These are phyloP conservation scores for Aphis gossypii DNA, from an alignment of 1,140 invertebrate genomes.

Conservation along the genomic window DNA sequence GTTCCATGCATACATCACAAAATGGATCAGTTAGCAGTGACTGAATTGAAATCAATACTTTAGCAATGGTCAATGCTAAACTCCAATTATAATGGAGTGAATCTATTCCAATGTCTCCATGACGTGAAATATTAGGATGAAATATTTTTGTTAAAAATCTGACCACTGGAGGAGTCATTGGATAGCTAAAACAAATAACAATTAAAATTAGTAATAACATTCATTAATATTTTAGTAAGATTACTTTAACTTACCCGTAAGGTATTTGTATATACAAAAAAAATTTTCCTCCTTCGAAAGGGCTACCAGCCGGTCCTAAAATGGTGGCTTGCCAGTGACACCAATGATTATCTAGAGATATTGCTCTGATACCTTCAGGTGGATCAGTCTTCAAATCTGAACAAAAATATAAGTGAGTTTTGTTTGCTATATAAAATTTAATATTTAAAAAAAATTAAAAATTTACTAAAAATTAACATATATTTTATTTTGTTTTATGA, in stretches of 20 bases:
- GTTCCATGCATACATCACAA: conserved; percentile 90
- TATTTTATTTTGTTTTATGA: too few relatives aligned
- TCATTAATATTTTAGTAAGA: background rate
- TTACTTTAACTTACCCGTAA: conserved; percentile 67
- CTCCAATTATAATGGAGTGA: conserved; percentile 97
- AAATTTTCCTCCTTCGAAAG: conserved; percentile 94
- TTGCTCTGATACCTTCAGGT: conserved; percentile 88
- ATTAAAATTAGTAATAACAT: background rate
- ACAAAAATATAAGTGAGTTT: conserved; percentile 47
- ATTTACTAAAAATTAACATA: too few relatives aligned
- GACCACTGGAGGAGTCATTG: conserved; percentile 88
- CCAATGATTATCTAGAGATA: conserved; percentile 80
- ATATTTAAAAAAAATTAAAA: too few relatives aligned
- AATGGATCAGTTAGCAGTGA: conserved; percentile 93
- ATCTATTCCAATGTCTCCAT: conserved; percentile 95
- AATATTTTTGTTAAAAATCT: conserved; percentile 89
- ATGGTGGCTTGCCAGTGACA: conserved; percentile 93
- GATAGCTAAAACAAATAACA: conserved; percentile 74
- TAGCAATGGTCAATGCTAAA: conserved; percentile 88
- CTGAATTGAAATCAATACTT: conserved; percentile 88
- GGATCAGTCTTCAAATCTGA: conserved; percentile 78
- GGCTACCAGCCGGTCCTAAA: conserved; percentile 85
- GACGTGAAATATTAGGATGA: conserved; percentile 93
- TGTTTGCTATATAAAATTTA: background rate
- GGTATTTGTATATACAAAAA: conserved; percentile 91